Evolutionary conservation across 2,888 invertebrate species (phyloP).

Genomic region (Syritta pipiens): DNA sequence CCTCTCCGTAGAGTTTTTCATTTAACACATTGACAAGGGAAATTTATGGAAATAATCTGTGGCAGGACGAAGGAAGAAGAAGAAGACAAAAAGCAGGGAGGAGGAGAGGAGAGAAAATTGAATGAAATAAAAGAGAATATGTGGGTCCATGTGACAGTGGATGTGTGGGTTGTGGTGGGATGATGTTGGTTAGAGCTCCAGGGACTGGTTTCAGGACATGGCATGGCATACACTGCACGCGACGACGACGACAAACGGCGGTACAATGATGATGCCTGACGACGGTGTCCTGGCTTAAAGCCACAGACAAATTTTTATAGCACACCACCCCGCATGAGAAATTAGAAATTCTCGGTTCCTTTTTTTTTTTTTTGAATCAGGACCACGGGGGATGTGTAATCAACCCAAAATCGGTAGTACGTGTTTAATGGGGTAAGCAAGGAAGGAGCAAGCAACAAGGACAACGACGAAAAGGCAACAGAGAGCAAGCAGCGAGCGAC

Average conservation of each 20-base stretch:
- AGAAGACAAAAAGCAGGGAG: neutral
- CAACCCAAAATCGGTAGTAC: constrained; percentile 15
- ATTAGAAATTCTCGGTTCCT: too few species aligned
- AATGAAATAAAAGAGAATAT: constrained; percentile 23
- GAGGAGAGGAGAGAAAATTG: constrained; percentile 10
- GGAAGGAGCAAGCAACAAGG: too few species aligned
- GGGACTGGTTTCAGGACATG: too few species aligned
- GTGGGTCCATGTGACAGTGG: constrained; percentile 26
- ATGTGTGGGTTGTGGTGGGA: neutral
- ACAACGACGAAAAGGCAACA: too few species aligned
- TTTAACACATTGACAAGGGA: constrained; percentile 51
- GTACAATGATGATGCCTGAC: constrained; percentile 7
- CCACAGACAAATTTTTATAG: constrained; percentile 28
- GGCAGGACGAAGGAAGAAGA: constrained; percentile 11
- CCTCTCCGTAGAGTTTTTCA: constrained; percentile 33
- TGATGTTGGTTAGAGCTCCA: constrained; percentile 2
- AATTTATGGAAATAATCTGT: constrained; percentile 58
- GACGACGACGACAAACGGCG: neutral
- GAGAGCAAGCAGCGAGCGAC: too few species aligned
- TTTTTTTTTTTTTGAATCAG: neutral
- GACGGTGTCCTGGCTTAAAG: too few species aligned
- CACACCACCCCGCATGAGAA: neutral
- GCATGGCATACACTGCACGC: neutral
- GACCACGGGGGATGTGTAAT: neutral
- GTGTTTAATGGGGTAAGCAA: constrained; percentile 29